Conservation (phyloP, 1,140 invertebrate species). For the Spodoptera litura region DNA sequence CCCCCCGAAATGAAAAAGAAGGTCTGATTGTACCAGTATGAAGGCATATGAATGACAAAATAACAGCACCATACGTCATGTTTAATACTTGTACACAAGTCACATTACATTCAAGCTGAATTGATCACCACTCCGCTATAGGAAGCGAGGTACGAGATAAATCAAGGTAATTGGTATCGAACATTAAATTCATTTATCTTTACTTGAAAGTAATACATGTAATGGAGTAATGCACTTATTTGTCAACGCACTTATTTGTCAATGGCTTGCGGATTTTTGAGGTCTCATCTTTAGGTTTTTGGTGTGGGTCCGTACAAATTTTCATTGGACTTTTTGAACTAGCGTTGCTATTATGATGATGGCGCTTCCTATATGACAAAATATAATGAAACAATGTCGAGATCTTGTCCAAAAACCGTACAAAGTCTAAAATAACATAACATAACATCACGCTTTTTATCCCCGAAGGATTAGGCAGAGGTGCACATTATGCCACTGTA, state of each 20-base stretch:
- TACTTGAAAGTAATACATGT: slow-evolving; percentile 14
- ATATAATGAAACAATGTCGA: too few relatives aligned
- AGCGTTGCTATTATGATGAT: too few relatives aligned
- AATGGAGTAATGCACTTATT: slow-evolving; percentile 31
- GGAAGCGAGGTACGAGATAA: slow-evolving; percentile 17
- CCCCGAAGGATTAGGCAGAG: too few relatives aligned
- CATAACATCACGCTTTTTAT: too few relatives aligned
- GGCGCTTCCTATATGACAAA: too few relatives aligned
- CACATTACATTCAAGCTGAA: neutral
- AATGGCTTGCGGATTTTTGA: neutral
- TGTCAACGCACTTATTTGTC: slow-evolving; percentile 26
- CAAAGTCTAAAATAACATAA: too few relatives aligned
- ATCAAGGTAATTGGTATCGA: slow-evolving; percentile 36
- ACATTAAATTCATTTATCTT: slow-evolving; percentile 35
- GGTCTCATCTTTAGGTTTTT: neutral
- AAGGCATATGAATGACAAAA: neutral
- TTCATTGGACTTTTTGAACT: neutral
- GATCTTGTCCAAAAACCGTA: too few relatives aligned
- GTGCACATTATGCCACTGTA: too few relatives aligned
- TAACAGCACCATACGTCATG: slow-evolving; percentile 5
- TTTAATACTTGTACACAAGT: slow-evolving; percentile 9
- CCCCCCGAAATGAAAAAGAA: too few relatives aligned
- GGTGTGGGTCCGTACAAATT: neutral
- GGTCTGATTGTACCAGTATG: too few relatives aligned
- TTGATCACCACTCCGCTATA: slow-evolving; percentile 7